Base-by-base conservation (phyloP, 2,888 invertebrate species). In the Lithosia quadra region DNA sequence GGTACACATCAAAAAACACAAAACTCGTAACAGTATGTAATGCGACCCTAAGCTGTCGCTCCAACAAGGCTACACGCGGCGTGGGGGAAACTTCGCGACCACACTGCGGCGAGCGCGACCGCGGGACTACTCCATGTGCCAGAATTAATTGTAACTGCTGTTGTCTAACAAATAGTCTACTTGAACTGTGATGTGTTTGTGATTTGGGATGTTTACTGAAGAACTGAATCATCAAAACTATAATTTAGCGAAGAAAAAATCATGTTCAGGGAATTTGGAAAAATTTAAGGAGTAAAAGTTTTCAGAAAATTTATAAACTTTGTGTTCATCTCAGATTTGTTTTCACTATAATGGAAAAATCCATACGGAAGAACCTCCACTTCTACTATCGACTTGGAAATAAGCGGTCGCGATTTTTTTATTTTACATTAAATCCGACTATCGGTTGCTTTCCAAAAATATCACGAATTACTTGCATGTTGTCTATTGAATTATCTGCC, bases 41-140 rank as follows among this genome's bases (percentile, higher is more conserved):
- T 68, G 65, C 70, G 63, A 77, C 71, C 77, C 66, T 67, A 43
- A 72, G 72, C 66, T 64, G 57, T 58, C 66, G 66, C 65, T n/a
- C 24, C 60, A 56, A 68, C 68, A 66, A 53, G n/a, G 68, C 67
- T 61, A 68, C 64, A 43, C 18, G 43, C 22, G 7, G 22, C 34
- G 68, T 39, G 67, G 83, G 80, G 72, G 67, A 74, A 83, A 84
- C 81, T 84, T 83, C 67, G 72, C 76, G 68, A 72, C 76, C 79
- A 67, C 62, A 24, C 63, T 72, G 73, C 65, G 70, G 39, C 58
- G 39, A 63, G 65, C 63, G 59, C 67, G 65, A 81, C 79, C 82
- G 55, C 79, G 43, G 65, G 49, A 69, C 66, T 59, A 59, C 61
- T 65, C 53, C 60, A 21, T 58, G 11, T 22, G 67, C 63, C 59